Base-by-base conservation (phyloP, 2,113 vertebrate genomes). In the Xenus cinereus region DNA sequence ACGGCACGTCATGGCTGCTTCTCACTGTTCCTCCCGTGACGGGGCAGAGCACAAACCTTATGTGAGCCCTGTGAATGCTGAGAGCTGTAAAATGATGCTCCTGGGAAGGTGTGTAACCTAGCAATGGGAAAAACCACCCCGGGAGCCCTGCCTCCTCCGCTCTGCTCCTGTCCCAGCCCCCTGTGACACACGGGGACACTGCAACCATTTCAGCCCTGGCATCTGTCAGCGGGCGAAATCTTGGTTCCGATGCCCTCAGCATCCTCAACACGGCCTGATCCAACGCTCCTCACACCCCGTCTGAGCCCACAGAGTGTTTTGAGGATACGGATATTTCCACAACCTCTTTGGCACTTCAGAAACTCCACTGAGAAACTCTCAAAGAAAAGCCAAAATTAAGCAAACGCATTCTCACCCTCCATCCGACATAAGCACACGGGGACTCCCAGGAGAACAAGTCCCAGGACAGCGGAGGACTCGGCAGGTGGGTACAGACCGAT, bases 141-240 rank as follows among this genome's bases (percentile, higher is more conserved):
- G 7, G 51, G 39, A 88, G 21, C 24, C 1, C 20, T 32, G 33
- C 12, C 24, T 26, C 21, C 67, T 74, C 11, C 0, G 0, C 50
- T 81, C 83, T 20, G 41, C 63, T 53, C 73, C 56, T 30, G 59
- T 14, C 54, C 27, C 30, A 8, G 23, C 13, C 13, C 21, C 39
- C 19, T 6, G 43, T 5, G 3, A 53, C 1, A 1, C 43, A 2
- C 0, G 6, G 57, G 50, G 46, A 86, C 23, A 6, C 64, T 21
- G 59, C 5, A 12, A 14, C 21, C 45, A 4, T 12, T 72, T 14
- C 26, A 41, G 80, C 4, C 45, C 77, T n/a, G 24, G 53, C 28
- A 64, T 11, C 48, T 3, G 0, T 4, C n/a, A 82, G 23, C 12
- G 1, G 33, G 56, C 1, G 12, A 5, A 3, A 37, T 23, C 59